A percentile compares a stretch with the other conserved stretches of the same genome.
Evolutionary conservation across 2,888 invertebrate genomes (phyloP).

Genomic region (Thalpophila matura): DNA sequence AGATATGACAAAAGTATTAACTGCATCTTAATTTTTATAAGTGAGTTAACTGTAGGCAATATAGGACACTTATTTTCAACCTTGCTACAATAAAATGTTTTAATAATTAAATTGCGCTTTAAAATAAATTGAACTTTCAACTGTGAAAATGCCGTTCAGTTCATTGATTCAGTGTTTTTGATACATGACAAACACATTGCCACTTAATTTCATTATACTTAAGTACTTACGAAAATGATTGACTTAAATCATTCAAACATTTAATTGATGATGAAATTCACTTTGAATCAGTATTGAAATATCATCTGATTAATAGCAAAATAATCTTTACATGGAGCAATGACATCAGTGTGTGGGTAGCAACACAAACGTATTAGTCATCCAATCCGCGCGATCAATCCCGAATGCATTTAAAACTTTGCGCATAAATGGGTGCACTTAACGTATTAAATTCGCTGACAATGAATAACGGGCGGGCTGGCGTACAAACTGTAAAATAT

Average conservation of each 20-base stretch:
- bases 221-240: conserved; percentile 19
- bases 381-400: conserved; percentile 73
- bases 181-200: conserved; percentile 30
- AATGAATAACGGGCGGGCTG: conserved; percentile 78
- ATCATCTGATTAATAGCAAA: conserved; percentile 49
- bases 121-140: conserved; percentile 23
- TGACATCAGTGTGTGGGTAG: conserved; percentile 44
- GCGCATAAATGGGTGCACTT: conserved; percentile 82
- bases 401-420: conserved; percentile 77
- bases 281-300: conserved; percentile 37
- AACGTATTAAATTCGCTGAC: conserved; percentile 86
- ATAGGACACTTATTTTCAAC: conserved; percentile 4
- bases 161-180: conserved; percentile 33
- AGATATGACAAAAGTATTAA: not conserved
- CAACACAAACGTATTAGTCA: conserved; percentile 63
- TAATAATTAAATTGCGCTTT: conserved; percentile 22
- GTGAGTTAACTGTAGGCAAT: not conserved
- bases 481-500: conserved; percentile 77
- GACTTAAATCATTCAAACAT: conserved; percentile 6
- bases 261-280: conserved; percentile 9
- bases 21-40: not conserved
- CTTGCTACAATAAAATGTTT: conserved; percentile 11
- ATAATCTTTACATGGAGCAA: conserved; percentile 33
- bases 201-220: conserved; percentile 4
- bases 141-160: conserved; percentile 26